Evolutionary conservation across 2,888 invertebrate genomes (phyloP), one percentile per base, ranked within the genome.

Genomic region (Cephalotes varians): DNA sequence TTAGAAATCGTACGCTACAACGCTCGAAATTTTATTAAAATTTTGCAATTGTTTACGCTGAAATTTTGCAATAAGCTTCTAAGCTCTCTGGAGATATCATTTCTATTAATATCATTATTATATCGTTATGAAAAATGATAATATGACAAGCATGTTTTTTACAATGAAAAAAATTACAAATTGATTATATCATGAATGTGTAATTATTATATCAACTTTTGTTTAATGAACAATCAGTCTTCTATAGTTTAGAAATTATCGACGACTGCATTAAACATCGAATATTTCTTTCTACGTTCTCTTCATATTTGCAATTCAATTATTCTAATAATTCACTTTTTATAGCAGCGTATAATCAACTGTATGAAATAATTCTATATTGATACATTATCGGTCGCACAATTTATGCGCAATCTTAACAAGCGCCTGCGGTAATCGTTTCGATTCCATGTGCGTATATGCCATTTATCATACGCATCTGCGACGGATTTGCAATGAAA

Each of bases 341-440:
- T 58, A 34, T n/a, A 72, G 28, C 37, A 25, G 40, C 12, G 40
- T 67, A 73, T 64, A 81, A 80, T 80, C 81, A 28, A 21, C 72
- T 49, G 47, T 72, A 74, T 69, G 80, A 25, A 34, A 84, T 81
- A 86, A 84, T 88, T 58, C 72, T 73, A 77, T 81, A 80, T 81
- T 83, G 81, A 80, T 82, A 76, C 83, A 86, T 88, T 86, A 88
- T 88, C 84, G 71, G 79, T 83, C 47, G 47, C 25, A 72, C 85
- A 84, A 88, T 87, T 87, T 84, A 87, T 85, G 69, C 73, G 80
- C 82, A 54, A 82, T 56, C 80, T 31, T 54, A 51, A 60, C 7
- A 74, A 44, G 62, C 62, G 65, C 73, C 65, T 73, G 40, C 40
- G 49, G 73, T 80, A 56, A 21, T 65, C 82, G 60, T 87, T 88